Conservation (phyloP, 2,113 vertebrate genomes). For the Macrotis lagotis region DNA sequence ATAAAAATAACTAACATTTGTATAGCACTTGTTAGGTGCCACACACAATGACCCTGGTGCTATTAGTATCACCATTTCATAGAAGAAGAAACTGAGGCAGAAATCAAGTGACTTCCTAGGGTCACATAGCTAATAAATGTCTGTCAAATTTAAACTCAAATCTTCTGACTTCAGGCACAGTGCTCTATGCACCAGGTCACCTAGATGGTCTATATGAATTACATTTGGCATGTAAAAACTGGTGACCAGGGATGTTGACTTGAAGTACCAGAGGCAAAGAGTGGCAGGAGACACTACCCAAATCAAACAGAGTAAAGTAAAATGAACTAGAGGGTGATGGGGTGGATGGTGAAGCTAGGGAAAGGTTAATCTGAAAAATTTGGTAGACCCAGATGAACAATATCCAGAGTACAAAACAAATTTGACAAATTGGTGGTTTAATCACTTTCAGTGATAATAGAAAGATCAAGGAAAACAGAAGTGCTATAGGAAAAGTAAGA, state of each 20-base stretch:
- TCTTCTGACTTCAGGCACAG: neutral
- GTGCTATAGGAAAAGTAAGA: neutral
- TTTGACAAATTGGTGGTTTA: no score
- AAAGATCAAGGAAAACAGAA: neutral
- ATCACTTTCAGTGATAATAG: no score
- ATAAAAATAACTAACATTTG: neutral
- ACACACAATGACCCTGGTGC: neutral
- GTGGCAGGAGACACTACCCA: neutral
- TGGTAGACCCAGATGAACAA: neutral
- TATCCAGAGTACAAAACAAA: neutral
- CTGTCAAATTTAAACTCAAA: neutral
- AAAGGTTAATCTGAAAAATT: neutral
- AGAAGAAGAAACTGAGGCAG: neutral
- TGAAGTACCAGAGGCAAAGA: neutral
- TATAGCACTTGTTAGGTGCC: neutral
- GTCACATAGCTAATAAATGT: neutral
- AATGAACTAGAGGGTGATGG: neutral
- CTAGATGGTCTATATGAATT: neutral
- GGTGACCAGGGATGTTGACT: neutral
- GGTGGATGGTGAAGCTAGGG: neutral
- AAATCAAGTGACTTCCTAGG: neutral
- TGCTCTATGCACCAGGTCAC: neutral
- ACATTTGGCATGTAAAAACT: neutral
- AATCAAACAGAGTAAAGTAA: neutral
- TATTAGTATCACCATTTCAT: neutral